Conservation (phyloP, 2,797 vertebrate species). For the Microchirus variegatus region DNA sequence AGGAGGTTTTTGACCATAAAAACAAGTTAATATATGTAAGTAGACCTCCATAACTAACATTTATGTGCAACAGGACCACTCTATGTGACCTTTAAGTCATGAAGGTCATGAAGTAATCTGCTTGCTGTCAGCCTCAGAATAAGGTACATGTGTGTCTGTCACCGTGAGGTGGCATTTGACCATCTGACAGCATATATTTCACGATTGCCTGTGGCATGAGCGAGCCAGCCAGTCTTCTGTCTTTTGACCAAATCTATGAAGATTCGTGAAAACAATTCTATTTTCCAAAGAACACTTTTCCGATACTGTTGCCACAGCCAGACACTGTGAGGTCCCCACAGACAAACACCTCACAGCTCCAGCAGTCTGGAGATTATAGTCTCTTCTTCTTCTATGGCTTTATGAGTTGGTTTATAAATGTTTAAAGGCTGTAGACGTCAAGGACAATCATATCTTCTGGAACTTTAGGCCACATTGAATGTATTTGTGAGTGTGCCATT, state of each 20-base stretch:
- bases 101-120: neutral
- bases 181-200: too few species aligned
- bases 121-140: neutral
- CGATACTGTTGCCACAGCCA: neutral
- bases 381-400: neutral
- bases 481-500: too few species aligned
- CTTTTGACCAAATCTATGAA: neutral
- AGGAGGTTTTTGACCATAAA: too few species aligned
- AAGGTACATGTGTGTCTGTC: neutral
- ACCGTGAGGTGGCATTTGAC: too few species aligned
- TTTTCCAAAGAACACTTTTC: neutral
- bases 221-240: too few species aligned
- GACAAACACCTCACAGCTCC: neutral
- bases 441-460: neutral
- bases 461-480: neutral
- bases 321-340: neutral
- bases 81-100: too few species aligned
- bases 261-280: neutral
- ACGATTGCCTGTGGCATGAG: too few species aligned
- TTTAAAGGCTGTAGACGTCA: neutral
- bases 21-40: too few species aligned
- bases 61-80: too few species aligned
- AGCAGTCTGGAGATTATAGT: neutral
- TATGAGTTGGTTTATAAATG: neutral
- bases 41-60: too few species aligned